These are phyloP conservation scores for Gyps fulvus DNA, from an alignment of 2,113 vertebrate species.

Conservation along the genomic window DNA sequence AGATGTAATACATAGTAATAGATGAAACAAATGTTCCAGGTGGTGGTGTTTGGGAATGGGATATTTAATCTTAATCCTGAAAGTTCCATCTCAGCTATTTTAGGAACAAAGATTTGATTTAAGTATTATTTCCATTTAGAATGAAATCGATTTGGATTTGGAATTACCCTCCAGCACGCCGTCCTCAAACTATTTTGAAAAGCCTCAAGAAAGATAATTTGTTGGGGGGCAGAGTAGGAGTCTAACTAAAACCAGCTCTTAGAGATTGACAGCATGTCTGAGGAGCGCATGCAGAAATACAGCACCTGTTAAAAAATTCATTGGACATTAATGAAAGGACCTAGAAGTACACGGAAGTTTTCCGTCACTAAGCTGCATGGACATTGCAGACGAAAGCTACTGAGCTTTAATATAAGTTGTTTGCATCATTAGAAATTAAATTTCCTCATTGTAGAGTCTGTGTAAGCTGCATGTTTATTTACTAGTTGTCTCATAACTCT, in stretches of 20 bases:
- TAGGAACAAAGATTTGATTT: conserved; percentile 39
- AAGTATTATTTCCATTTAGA: conserved; percentile 53
- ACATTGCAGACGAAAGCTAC: conserved; percentile 32
- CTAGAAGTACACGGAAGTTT: conserved; percentile 4
- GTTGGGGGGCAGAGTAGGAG: conserved; percentile 32
- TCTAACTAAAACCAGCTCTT: conserved; percentile 28
- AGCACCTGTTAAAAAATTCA: conserved; percentile 32
- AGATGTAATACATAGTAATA: conserved; percentile 14
- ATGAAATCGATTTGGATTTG: conserved; percentile 48
- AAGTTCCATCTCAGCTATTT: conserved; percentile 24
- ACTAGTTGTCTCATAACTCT: conserved; percentile 60
- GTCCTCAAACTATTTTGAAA: conserved; percentile 55
- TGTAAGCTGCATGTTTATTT: conserved; percentile 47
- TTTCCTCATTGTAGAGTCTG: neutral
- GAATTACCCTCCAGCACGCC: conserved; percentile 19
- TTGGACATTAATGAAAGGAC: neutral
- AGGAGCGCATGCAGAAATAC: conserved; percentile 49
- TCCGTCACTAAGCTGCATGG: conserved; percentile 29
- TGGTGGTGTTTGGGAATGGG: conserved; percentile 34
- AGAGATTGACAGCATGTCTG: conserved; percentile 33
- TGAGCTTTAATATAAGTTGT: conserved; percentile 15
- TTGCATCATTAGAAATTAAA: conserved; percentile 39
- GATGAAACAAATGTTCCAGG: conserved; percentile 15
- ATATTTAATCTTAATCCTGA: conserved; percentile 42
- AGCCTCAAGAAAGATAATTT: conserved; percentile 49